Conservation (phyloP, 64 coral and sea anemone species). For the Astreopora myriophthalma region DNA sequence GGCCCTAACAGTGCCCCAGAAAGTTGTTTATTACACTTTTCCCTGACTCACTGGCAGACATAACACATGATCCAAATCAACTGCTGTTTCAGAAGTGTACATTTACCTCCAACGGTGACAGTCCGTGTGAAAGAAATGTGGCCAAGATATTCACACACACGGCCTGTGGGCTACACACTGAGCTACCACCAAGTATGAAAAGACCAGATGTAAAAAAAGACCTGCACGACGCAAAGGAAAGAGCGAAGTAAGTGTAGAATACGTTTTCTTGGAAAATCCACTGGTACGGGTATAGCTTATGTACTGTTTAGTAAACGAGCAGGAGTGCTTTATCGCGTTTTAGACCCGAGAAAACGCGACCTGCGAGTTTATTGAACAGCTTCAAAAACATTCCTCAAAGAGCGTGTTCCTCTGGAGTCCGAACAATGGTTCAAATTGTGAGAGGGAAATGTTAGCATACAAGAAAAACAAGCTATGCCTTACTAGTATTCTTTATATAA, state of each 20-base stretch:
- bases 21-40: background rate
- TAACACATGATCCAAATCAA: conserved; percentile 85
- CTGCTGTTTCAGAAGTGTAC: conserved; percentile 80
- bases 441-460: too few species aligned
- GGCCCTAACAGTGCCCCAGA: background rate
- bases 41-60: conserved; percentile 61
- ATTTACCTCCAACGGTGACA: conserved; percentile 62
- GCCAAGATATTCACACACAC: conserved; percentile 66
- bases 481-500: too few species aligned
- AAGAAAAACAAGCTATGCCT: too few species aligned
- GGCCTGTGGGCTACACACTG: conserved; percentile 61
- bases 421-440: too few species aligned
- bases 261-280: too few species aligned
- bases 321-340: too few species aligned
- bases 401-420: too few species aligned
- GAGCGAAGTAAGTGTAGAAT: conserved; percentile 62
- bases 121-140: conserved; percentile 57
- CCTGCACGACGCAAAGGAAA: conserved; percentile 73
- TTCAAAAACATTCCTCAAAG: too few species aligned
- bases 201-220: conserved; percentile 81
- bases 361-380: too few species aligned
- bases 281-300: too few species aligned
- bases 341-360: too few species aligned
- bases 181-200: conserved; percentile 48
- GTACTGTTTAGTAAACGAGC: too few species aligned